Evolutionary conservation across 2,113 vertebrate genomes (phyloP).

Genomic region (Uria aalge): DNA sequence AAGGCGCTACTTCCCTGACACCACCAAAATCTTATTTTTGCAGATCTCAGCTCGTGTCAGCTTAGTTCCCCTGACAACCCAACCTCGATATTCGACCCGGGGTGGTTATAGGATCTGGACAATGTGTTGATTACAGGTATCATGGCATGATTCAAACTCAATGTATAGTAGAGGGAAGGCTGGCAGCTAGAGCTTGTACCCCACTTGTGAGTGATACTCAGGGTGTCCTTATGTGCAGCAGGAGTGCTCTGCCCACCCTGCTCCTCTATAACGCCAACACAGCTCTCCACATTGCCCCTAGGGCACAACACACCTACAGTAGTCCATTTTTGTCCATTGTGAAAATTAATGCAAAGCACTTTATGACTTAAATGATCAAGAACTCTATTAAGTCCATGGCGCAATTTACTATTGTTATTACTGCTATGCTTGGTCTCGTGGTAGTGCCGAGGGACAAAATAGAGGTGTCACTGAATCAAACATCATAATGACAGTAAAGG

Average conservation of each 20-base stretch:
- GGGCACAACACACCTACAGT: neutral
- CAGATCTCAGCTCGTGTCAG: neutral
- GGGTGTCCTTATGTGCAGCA: neutral
- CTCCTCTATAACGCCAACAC: neutral
- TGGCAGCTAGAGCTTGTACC: neutral
- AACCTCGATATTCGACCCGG: neutral
- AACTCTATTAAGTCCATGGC: rapidly evolving
- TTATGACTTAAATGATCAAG: neutral
- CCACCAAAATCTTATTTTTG: neutral
- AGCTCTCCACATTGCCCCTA: neutral
- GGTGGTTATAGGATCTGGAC: neutral
- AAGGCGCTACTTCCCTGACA: neutral
- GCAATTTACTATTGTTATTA: neutral
- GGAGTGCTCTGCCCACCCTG: neutral
- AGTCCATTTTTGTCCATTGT: neutral
- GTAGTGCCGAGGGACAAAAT: neutral
- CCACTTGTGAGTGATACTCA: neutral
- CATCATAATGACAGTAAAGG: neutral
- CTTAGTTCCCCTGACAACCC: neutral
- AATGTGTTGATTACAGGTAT: neutral
- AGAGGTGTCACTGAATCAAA: neutral
- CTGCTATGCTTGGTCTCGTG: neutral
- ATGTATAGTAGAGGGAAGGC: neutral
- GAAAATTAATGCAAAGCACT: neutral
- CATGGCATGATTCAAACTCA: rapidly evolving